Conservation (phyloP, 2,888 invertebrate species). For the Pseudanteris insignis region DNA sequence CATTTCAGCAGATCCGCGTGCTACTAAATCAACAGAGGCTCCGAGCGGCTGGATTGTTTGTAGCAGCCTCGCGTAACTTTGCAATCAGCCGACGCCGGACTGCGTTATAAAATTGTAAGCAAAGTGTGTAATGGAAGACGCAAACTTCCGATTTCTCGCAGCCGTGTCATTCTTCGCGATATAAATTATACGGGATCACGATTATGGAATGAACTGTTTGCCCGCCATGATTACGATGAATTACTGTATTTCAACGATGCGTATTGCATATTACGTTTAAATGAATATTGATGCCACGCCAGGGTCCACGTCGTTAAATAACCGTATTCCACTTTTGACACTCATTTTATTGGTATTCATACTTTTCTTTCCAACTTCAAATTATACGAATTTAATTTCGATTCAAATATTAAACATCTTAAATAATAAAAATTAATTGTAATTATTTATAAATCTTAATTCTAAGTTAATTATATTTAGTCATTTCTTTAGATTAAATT, state of each 20-base stretch:
- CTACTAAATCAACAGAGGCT: conserved; percentile 33
- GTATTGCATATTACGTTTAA: conserved; percentile 18
- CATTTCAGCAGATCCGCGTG: conserved; percentile 16
- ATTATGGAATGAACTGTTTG: conserved; percentile 33
- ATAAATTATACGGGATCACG: conserved; percentile 16
- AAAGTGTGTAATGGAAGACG: conserved; percentile 28
- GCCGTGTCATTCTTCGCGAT: conserved; percentile 4
- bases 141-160: conserved; percentile 36
- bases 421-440: no score
- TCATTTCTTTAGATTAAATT: no score
- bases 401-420: no score
- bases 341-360: not conserved
- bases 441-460: no score
- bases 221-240: conserved; percentile 28
- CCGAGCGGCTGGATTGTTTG: conserved; percentile 31
- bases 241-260: conserved; percentile 4
- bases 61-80: conserved; percentile 31
- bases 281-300: conserved; percentile 31
- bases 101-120: conserved; percentile 40
- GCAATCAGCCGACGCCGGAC: conserved; percentile 23
- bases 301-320: no score
- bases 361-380: no score
- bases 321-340: not conserved
- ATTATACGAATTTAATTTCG: no score
- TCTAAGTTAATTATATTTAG: no score